A percentile compares a stretch with the other conserved stretches of the same genome.
Conservation (phyloP, 2,888 invertebrate genomes). For the Crocallis elinguaria region DNA sequence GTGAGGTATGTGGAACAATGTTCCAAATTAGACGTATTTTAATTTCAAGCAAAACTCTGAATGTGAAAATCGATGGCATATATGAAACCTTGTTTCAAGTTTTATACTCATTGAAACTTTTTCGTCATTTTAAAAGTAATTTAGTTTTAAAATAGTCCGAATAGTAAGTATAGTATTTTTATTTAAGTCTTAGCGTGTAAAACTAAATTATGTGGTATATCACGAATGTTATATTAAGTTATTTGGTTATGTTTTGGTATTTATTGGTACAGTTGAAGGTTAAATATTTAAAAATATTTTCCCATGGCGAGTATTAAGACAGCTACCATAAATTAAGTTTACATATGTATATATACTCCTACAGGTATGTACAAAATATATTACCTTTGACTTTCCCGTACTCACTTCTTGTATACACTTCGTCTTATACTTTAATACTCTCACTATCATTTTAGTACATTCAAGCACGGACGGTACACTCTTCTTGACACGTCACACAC, state of each 20-base stretch:
- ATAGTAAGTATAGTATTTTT: neutral
- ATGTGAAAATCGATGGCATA: too few species aligned
- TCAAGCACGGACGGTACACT: conserved; percentile 52
- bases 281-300: neutral
- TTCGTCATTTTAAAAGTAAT: too few species aligned
- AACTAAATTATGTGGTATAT: neutral
- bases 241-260: neutral
- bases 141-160: too few species aligned
- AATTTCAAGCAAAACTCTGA: neutral
- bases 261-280: neutral
- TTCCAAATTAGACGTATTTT: too few species aligned
- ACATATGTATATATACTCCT: neutral
- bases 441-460: conserved; percentile 10
- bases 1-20: too few species aligned
- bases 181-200: neutral
- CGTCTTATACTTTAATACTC: conserved; percentile 3
- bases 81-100: too few species aligned
- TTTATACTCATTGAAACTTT: too few species aligned
- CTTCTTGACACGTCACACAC: conserved; percentile 18
- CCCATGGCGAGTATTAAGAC: neutral
- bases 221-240: neutral
- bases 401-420: too few species aligned
- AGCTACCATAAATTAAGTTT: conserved; percentile 21
- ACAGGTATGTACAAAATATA: conserved; percentile 1
- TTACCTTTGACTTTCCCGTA: too few species aligned